Base-by-base conservation (phyloP, 2,888 invertebrate genomes). In the Parelbella ahira region DNA sequence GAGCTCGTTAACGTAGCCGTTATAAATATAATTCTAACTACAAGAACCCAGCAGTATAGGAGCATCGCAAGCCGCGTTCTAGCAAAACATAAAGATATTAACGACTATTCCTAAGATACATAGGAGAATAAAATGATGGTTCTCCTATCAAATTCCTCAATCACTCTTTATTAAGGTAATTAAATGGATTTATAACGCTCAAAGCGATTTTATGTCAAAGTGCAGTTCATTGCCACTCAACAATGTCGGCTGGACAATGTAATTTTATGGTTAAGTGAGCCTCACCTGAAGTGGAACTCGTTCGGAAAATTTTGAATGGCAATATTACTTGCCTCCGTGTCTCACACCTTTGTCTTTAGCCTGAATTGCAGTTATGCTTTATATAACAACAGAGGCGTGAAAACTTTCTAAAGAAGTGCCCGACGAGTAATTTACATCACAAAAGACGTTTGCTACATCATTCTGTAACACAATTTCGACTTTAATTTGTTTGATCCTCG, bases 171-270 rank as follows among this genome's bases (percentile, higher is more conserved):
- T 84, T 81, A 77, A 77, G 78, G 81, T 60, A 83, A 84, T 84
- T 73, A 86, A 86, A 81, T 71, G 74, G 80, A 84, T 86, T 86
- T 84, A 84, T 80, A 73, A 70, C 77, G 58, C 70, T 73, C 72
- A 77, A 79, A 78, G 77, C 70, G 64, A 87, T 83, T 86, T 87
- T 79, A 86, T 87, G 86, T 84, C 86, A 84, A 87, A 87, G 84
- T 81, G 84, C 75, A 86, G 86, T 86, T 86, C 87, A 86, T 81
- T 84, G 86, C 74, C 86, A 84, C 77, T 60, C 72, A 64, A 82
- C 84, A 83, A 82, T 83, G 82, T 78, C 73, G 68, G 53, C 48
- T 60, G 79, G 77, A 86, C 86, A 87, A 87, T 86, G 86, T 86
- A 87, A 87, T 87, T 84, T 87, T 83, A 87, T 87, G 87, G 75